A percentile compares a stretch with the other conserved stretches of the same genome.
Conservation (phyloP, 2,888 invertebrate genomes). For the Sarcophaga variegata region DNA sequence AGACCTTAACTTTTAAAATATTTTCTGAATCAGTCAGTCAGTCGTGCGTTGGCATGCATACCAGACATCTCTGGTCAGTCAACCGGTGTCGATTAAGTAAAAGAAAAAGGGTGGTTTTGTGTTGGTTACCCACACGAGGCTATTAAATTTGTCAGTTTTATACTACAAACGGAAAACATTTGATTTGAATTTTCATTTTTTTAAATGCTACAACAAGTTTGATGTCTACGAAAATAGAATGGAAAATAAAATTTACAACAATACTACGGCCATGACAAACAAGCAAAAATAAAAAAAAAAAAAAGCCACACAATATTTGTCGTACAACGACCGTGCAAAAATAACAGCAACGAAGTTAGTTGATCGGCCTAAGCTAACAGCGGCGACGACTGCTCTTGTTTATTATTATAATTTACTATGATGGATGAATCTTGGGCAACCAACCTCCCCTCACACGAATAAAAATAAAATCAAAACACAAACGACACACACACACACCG, state of each 20-base stretch:
- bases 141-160: too few species aligned
- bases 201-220: background rate
- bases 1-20: slow-evolving; percentile 69
- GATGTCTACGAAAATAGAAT: slow-evolving; percentile 6
- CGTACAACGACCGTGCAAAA: background rate
- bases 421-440: slow-evolving; percentile 63
- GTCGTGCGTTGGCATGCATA: slow-evolving; percentile 68
- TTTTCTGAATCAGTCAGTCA: slow-evolving; percentile 67
- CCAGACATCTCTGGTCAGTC: slow-evolving; percentile 37
- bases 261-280: slow-evolving; percentile 66
- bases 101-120: too few species aligned
- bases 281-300: slow-evolving; percentile 9
- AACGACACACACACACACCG: too few species aligned
- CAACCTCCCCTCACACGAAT: slow-evolving; percentile 40
- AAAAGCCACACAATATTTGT: background rate
- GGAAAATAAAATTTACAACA: background rate
- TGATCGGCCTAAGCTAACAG: background rate
- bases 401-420: slow-evolving; percentile 51
- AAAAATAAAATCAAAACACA: slow-evolving; percentile 38
- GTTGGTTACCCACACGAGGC: too few species aligned
- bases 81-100: too few species aligned
- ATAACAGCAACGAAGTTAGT: background rate
- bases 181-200: slow-evolving; percentile 36
- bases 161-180: background rate
- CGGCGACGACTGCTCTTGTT: background rate